These are phyloP conservation scores for Pleuronectes platessa DNA, from an alignment of 2,113 vertebrate genomes.

Conservation along the genomic window DNA sequence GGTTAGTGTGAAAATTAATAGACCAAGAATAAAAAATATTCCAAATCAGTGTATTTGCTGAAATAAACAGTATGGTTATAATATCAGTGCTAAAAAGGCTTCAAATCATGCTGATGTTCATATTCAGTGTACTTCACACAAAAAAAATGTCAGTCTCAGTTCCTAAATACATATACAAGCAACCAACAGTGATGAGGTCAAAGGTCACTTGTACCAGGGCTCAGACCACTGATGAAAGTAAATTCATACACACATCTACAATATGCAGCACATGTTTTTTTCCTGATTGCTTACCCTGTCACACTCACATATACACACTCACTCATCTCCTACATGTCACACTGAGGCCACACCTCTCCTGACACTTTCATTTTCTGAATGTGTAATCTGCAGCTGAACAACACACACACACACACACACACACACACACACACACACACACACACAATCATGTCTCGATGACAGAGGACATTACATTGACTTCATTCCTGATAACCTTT, in stretches of 20 bases:
- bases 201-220: conserved; percentile 52
- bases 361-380: conserved; percentile 38
- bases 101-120: not conserved
- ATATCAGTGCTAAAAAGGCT: not conserved
- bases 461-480: not conserved
- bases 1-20: too few species aligned
- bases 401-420: not conserved
- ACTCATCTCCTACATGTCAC: conserved; percentile 50
- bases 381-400: conserved; percentile 35
- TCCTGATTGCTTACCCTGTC: conserved; percentile 56
- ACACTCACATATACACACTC: conserved; percentile 18
- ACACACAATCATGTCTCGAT: not conserved
- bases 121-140: not conserved
- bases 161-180: conserved; percentile 24
- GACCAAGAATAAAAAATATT: too few species aligned
- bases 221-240: conserved; percentile 39
- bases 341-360: conserved; percentile 13
- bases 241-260: conserved; percentile 19
- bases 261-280: conserved; percentile 45
- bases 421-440: too few species aligned
- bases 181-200: conserved; percentile 49
- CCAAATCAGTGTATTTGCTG: not conserved
- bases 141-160: not conserved
- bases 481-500: too few species aligned
- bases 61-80: not conserved